Evolutionary conservation across 2,113 vertebrate genomes (phyloP).

Genomic region (Triplophysa tibetana): DNA sequence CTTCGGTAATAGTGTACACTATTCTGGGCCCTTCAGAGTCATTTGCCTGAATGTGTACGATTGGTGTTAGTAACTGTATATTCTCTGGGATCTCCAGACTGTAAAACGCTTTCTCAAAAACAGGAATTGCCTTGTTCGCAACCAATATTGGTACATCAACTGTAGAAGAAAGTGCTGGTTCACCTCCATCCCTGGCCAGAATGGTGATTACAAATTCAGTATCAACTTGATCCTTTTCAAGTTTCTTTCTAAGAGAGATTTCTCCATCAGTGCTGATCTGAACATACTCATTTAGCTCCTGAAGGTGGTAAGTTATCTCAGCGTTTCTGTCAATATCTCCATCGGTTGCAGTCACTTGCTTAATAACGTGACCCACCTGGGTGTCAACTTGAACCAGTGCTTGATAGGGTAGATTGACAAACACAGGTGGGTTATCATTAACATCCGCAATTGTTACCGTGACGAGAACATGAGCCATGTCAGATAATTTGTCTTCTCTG

Average conservation of each 20-base stretch:
- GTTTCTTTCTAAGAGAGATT: conserved; percentile 83
- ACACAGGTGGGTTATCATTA: conserved; percentile 91
- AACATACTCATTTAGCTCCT: conserved; percentile 85
- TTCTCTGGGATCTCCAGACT: conserved; percentile 92
- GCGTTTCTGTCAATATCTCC: conserved; percentile 84
- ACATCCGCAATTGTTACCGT: conserved; percentile 85
- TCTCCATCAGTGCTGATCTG: conserved; percentile 83
- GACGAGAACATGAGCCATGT: conserved; percentile 83
- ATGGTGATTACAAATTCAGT: conserved; percentile 85
- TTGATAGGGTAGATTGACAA: conserved; percentile 92
- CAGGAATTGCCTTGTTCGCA: conserved; percentile 91
- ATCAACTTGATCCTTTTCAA: conserved; percentile 84
- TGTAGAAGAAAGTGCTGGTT: conserved; percentile 83
- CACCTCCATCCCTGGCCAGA: conserved; percentile 86
- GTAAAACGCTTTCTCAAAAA: conserved; percentile 96
- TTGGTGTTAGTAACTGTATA: conserved; percentile 85
- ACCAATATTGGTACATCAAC: conserved; percentile 86
- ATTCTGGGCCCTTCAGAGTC: conserved; percentile 93
- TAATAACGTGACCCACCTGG: conserved; percentile 82
- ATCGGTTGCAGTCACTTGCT: conserved; percentile 85
- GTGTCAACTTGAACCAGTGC: conserved; percentile 87
- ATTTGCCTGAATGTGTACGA: conserved; percentile 90
- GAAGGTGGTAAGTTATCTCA: conserved; percentile 83
- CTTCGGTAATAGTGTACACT: conserved; percentile 91
- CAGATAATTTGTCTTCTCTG: conserved; percentile 76